Percentiles rank a stretch among this genome's conserved stretches.
phyloP scores from a whole-genome alignment of 2,888 invertebrate species.

The Apamea monoglypha region DNA sequence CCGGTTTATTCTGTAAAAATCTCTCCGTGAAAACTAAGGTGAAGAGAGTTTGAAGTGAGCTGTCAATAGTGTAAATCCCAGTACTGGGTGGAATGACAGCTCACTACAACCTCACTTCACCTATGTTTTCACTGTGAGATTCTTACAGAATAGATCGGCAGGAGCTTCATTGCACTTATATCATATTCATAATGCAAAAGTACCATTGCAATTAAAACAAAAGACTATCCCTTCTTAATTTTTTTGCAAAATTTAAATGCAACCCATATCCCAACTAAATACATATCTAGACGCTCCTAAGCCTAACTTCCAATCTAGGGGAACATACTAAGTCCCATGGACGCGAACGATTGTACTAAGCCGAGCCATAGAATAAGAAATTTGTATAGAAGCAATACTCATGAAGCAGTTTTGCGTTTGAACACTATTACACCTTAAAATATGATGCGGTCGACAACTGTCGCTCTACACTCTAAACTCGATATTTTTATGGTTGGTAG shows the following conservation, averaged over 20 bases:
- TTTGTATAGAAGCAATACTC: not conserved
- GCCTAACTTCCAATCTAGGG: slow-evolving; percentile 3
- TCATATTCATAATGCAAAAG: not conserved
- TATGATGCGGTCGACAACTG: no score
- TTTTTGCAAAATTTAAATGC: not conserved
- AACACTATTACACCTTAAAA: not conserved
- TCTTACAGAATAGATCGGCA: no score
- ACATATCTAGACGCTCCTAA: not conserved
- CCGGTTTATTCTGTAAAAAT: no score
- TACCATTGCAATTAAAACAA: not conserved
- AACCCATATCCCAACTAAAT: not conserved
- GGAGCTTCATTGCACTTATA: not conserved
- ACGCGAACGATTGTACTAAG: slow-evolving; percentile 14
- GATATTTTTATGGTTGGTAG: no score
- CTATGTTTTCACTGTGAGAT: no score
- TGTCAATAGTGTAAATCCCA: no score
- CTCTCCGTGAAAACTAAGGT: no score
- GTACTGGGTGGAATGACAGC: no score
- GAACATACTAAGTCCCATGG: not conserved
- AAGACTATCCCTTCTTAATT: not conserved
- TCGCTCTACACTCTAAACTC: no score
- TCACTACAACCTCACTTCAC: no score
- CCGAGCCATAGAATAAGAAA: not conserved
- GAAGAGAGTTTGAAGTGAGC: no score
- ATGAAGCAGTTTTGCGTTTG: not conserved